Percentiles rank a stretch among this genome's conserved stretches.
Evolutionary conservation across 2,888 invertebrate species (phyloP).

Genomic region (Hartigia nigra): DNA sequence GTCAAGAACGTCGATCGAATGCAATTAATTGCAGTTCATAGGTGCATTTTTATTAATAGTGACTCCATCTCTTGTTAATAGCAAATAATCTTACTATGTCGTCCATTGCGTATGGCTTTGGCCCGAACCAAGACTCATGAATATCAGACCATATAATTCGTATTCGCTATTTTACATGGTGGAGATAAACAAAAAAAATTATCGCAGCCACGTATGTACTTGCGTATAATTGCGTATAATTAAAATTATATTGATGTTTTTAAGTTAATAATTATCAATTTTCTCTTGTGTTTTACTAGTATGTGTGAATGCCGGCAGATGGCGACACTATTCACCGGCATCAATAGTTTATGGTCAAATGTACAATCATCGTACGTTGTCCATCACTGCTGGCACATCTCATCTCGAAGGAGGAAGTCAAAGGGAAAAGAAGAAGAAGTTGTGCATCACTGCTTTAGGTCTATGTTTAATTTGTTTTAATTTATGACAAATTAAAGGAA

Average conservation of each 20-base stretch:
- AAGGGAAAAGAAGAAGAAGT: too few relatives aligned
- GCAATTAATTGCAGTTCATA: not conserved
- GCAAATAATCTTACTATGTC: not conserved
- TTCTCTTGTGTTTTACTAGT: not conserved
- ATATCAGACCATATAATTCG: not conserved
- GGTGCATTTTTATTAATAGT: not conserved
- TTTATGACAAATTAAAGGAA: not conserved
- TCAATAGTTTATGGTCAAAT: too few relatives aligned
- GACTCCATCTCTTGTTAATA: not conserved
- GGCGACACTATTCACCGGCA: not conserved
- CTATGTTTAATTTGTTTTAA: not conserved
- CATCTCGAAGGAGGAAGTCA: too few relatives aligned
- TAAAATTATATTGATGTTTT: not conserved
- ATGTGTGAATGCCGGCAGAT: not conserved
- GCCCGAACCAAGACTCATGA: not conserved
- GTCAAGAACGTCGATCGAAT: constrained; percentile 9
- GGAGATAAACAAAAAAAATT: not conserved
- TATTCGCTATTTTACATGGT: not conserved
- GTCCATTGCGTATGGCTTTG: not conserved
- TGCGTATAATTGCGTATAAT: not conserved
- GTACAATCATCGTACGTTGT: too few relatives aligned
- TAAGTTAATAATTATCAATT: not conserved
- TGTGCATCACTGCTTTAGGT: not conserved
- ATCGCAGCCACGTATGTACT: not conserved
- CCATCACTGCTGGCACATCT: too few relatives aligned